Evolutionary conservation across 2,113 vertebrate genomes (phyloP).

Genomic region (Pterophyllum scalare): DNA sequence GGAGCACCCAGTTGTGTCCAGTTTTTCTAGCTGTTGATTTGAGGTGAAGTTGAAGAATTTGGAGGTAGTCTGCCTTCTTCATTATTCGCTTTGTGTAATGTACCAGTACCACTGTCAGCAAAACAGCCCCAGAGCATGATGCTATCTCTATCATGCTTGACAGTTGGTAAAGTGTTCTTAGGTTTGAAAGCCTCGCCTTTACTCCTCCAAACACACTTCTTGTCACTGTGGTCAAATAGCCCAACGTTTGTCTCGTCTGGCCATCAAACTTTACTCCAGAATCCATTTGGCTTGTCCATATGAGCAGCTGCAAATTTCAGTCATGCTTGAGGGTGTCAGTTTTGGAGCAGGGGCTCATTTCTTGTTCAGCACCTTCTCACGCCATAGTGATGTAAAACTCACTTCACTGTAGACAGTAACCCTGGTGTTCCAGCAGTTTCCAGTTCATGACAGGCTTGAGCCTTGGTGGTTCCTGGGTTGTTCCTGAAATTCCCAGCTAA

Average conservation of each 20-base stretch:
- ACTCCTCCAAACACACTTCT: too few relatives aligned
- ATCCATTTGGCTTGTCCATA: not conserved
- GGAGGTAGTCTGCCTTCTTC: too few relatives aligned
- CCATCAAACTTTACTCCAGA: not conserved
- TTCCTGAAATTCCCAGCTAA: too few relatives aligned
- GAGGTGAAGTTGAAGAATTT: too few relatives aligned
- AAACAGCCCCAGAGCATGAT: too few relatives aligned
- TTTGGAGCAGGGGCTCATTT: not conserved
- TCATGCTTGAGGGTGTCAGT: not conserved
- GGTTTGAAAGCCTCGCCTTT: too few relatives aligned
- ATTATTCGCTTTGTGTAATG: too few relatives aligned
- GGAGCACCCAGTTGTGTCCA: too few relatives aligned
- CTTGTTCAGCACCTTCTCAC: not conserved
- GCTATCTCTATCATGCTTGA: too few relatives aligned
- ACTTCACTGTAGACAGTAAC: not conserved
- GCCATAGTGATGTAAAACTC: not conserved
- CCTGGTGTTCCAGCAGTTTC: fast-evolving
- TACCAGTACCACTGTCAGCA: too few relatives aligned
- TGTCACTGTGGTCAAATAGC: not conserved
- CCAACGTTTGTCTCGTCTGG: not conserved
- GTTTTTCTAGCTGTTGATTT: not conserved
- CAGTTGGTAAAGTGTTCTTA: too few relatives aligned
- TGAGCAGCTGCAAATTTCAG: not conserved
- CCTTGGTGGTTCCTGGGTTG: fast-evolving
- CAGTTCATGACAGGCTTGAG: not conserved